Conservation (phyloP, 2,113 vertebrate species). For the Istiophorus platypterus region DNA sequence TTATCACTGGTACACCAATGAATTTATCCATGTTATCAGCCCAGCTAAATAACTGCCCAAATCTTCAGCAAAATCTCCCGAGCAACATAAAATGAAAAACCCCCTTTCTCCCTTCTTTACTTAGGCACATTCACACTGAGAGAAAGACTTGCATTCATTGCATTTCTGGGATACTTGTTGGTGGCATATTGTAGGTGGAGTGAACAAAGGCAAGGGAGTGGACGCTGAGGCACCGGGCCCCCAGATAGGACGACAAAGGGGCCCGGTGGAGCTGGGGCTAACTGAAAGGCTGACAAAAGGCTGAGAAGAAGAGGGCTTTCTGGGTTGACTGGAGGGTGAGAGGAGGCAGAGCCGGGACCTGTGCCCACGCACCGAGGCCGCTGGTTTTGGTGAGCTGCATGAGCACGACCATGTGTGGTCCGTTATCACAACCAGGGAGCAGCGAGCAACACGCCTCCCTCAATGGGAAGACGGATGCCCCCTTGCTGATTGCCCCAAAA, state of each 20-base stretch:
- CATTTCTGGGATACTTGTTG: slow-evolving; percentile 80
- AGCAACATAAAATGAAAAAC: slow-evolving; percentile 51
- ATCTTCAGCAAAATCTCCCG: slow-evolving; percentile 42
- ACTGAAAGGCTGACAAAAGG: slow-evolving; percentile 81
- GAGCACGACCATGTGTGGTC: slow-evolving; percentile 84
- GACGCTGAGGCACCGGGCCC: slow-evolving; percentile 50
- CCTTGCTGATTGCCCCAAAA: slow-evolving; percentile 67
- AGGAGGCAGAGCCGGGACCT: slow-evolving; percentile 49
- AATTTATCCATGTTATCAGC: slow-evolving; percentile 33
- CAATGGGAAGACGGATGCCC: slow-evolving; percentile 74
- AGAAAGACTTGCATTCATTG: slow-evolving; percentile 71
- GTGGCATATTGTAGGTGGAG: slow-evolving; percentile 77
- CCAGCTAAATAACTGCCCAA: slow-evolving; percentile 41
- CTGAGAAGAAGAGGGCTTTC: slow-evolving; percentile 64
- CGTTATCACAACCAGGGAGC: slow-evolving; percentile 76
- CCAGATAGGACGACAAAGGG: slow-evolving; percentile 76
- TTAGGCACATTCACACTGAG: slow-evolving; percentile 61
- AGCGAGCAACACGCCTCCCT: slow-evolving; percentile 66
- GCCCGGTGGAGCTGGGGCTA: slow-evolving; percentile 54
- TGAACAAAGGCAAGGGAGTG: slow-evolving; percentile 77
- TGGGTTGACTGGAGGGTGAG: slow-evolving; percentile 52
- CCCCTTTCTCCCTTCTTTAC: slow-evolving; percentile 59
- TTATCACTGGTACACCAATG: not conserved
- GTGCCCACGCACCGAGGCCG: slow-evolving; percentile 60
- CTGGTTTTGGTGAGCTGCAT: slow-evolving; percentile 62